Evolutionary conservation across 1,140 invertebrate genomes (phyloP).

Genomic region (Sycophila sp.): DNA sequence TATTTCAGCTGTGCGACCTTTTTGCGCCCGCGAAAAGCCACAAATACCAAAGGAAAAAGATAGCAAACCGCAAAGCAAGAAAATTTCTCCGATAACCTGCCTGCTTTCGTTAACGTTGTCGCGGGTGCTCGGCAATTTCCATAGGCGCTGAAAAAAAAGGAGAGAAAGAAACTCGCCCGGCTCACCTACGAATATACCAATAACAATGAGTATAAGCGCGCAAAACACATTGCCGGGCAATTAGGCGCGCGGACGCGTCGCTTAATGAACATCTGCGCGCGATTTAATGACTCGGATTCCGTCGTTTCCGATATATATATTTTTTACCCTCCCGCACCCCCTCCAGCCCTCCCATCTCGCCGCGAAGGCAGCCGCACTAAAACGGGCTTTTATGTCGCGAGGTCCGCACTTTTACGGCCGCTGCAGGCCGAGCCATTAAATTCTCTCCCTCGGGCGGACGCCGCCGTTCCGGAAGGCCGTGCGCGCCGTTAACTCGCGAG

Average conservation of each 20-base stretch:
- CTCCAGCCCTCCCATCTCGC: too few relatives aligned
- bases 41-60: too few relatives aligned
- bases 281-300: constrained; percentile 10
- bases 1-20: too few relatives aligned
- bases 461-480: neutral
- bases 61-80: neutral
- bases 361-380: neutral
- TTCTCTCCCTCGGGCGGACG: neutral
- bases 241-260: neutral
- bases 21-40: too few relatives aligned
- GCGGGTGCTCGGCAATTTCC: neutral
- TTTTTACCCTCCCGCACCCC: neutral
- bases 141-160: neutral
- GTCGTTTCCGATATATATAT: too few relatives aligned
- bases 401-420: constrained; percentile 10
- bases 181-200: neutral
- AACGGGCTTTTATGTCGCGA: constrained; percentile 31
- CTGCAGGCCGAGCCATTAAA: constrained; percentile 29
- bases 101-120: too few relatives aligned
- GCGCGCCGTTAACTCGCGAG: constrained; percentile 11
- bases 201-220: constrained; percentile 14
- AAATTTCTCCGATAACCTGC: neutral
- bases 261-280: constrained; percentile 21
- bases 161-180: neutral
- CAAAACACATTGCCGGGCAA: constrained; percentile 2